Evolutionary conservation across 2,888 invertebrate genomes (phyloP).

Genomic region (Xylota segnis): DNA sequence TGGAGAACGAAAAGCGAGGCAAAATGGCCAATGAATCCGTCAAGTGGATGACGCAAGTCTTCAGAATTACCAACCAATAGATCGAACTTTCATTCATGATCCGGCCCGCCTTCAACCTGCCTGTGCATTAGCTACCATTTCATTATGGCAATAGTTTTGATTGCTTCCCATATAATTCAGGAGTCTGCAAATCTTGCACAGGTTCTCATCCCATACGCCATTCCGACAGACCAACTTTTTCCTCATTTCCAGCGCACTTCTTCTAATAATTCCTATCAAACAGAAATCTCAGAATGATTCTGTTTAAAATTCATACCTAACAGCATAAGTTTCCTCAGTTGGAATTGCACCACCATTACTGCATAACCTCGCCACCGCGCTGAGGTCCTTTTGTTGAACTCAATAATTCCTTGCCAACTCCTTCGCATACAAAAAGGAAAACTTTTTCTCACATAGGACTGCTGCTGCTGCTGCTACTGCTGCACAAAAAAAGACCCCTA

Average conservation of each 20-base stretch:
- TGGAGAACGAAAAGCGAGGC: no score
- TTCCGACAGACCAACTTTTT: slow-evolving; percentile 7
- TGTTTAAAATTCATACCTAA: slow-evolving; percentile 67
- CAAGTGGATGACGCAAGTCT: no score
- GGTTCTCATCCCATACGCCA: neutral
- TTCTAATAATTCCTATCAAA: slow-evolving; percentile 30
- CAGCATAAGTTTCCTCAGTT: slow-evolving; percentile 47
- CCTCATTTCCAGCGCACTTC: slow-evolving; percentile 9
- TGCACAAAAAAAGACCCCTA: slow-evolving; percentile 33
- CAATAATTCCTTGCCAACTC: slow-evolving; percentile 62
- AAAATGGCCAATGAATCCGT: no score
- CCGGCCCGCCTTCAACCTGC: no score
- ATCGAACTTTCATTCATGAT: no score
- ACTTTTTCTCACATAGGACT: slow-evolving; percentile 20
- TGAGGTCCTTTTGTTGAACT: slow-evolving; percentile 58
- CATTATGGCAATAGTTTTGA: no score
- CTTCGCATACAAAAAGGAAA: slow-evolving; percentile 37
- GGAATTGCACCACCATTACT: slow-evolving; percentile 35
- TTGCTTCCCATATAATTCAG: no score
- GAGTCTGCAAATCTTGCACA: no score
- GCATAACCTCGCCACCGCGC: neutral
- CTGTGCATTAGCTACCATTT: no score
- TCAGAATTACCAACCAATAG: no score
- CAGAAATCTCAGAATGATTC: slow-evolving; percentile 56
- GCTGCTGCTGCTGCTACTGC: neutral